These are phyloP conservation scores for Parelbella ahira DNA, from an alignment of 2,888 invertebrate species.

Conservation along the genomic window DNA sequence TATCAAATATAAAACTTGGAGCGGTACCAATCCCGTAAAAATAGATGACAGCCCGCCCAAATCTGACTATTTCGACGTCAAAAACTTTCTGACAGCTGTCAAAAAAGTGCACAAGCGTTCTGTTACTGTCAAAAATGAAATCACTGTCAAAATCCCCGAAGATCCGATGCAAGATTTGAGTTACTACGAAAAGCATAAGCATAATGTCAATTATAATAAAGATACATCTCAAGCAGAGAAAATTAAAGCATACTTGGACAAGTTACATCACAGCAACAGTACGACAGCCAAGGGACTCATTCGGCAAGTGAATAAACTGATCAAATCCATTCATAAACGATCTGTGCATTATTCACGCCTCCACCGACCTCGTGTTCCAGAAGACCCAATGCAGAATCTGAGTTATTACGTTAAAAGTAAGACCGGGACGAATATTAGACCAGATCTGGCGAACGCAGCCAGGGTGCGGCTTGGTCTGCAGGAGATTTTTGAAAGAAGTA, in stretches of 20 bases:
- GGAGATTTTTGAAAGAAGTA: constrained; percentile 44
- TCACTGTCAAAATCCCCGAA: constrained; percentile 33
- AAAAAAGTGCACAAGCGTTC: constrained; percentile 26
- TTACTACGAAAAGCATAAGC: constrained; percentile 35
- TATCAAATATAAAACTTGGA: constrained; percentile 59
- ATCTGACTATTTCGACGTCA: constrained; percentile 35
- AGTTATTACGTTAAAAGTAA: constrained; percentile 57
- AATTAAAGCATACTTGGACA: constrained; percentile 37
- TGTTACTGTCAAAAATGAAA: constrained; percentile 14
- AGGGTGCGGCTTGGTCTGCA: constrained; percentile 43
- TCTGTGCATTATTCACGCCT: constrained; percentile 15
- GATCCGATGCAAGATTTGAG: constrained; percentile 38
- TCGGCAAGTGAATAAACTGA: constrained; percentile 27
- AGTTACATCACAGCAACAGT: constrained; percentile 32
- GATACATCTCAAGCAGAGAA: constrained; percentile 33
- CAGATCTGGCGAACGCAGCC: constrained; percentile 40
- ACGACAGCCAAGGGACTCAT: constrained; percentile 27
- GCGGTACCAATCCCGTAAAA: constrained; percentile 39
- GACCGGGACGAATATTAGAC: constrained; percentile 39
- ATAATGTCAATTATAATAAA: constrained; percentile 34
- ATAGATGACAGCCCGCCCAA: constrained; percentile 21
- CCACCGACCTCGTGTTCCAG: constrained; percentile 10
- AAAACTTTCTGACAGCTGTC: constrained; percentile 37
- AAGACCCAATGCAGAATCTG: constrained; percentile 38
- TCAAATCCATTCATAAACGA: constrained; percentile 25